Evolutionary conservation across 2,888 invertebrate species (phyloP).

Genomic region (Clivina fossor): DNA sequence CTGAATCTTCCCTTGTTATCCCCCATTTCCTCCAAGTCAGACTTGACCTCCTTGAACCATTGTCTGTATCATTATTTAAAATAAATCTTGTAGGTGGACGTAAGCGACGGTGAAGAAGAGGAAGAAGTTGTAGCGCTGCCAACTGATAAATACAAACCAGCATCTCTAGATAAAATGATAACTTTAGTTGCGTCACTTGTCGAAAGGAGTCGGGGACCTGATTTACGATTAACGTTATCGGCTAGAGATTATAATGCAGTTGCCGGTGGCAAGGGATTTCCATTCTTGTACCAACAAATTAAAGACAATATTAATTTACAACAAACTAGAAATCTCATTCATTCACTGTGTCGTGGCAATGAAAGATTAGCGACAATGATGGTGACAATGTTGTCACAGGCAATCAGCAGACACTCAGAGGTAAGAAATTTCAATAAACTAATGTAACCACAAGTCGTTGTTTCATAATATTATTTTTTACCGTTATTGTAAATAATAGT

Average conservation of each 20-base stretch:
- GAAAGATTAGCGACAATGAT: slow-evolving; percentile 86
- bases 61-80: background rate
- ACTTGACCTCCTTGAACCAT: too few species aligned
- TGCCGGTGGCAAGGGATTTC: slow-evolving; percentile 88
- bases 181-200: slow-evolving; percentile 85
- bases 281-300: slow-evolving; percentile 92
- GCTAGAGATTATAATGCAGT: slow-evolving; percentile 80
- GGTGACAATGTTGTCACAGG: slow-evolving; percentile 86
- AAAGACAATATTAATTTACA: slow-evolving; percentile 90
- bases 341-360: slow-evolving; percentile 89
- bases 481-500: too few species aligned
- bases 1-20: too few species aligned
- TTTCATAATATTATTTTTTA: too few species aligned
- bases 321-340: slow-evolving; percentile 88
- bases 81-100: slow-evolving; percentile 55
- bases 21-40: too few species aligned
- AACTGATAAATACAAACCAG: slow-evolving; percentile 80
- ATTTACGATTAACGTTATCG: slow-evolving; percentile 72
- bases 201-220: slow-evolving; percentile 81
- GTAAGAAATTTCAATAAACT: slow-evolving; percentile 56
- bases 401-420: slow-evolving; percentile 88
- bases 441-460: too few species aligned
- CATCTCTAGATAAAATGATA: slow-evolving; percentile 94
- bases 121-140: slow-evolving; percentile 65
- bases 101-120: slow-evolving; percentile 74